Base-by-base conservation (phyloP, 1,140 invertebrate genomes). In the Ctenoplectra terminalis region DNA sequence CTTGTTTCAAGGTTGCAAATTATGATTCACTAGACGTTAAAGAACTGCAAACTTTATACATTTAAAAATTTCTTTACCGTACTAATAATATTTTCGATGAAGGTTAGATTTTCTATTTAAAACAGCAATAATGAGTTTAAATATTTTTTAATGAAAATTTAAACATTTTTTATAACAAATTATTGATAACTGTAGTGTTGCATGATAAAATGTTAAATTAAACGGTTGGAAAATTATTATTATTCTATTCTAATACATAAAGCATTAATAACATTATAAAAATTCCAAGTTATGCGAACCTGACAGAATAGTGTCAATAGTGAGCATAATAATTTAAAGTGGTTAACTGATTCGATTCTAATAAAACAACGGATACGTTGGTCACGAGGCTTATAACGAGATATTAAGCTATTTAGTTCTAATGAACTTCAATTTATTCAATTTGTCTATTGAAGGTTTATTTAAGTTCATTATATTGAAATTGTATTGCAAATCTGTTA, bases 351-450 rank as follows among this genome's bases (percentile, higher is more conserved):
- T 56, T 56, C 29, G 54, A 56, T 56, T 56, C 26, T 56, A 56
- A 29, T 56, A 26, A 56, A 29, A 56, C 54, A 29, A 11, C 20
- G 52, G 52, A 54, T 54, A 26, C 52, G n/a, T 29, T 56, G 26
- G 54, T 56, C 54, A 56, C 54, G 54, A 56, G 54, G 54, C 4
- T 26, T 56, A 5, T 26, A 56, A 56, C 26, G 54, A 29, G 54
- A 56, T 29, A 56, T 56, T 56, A 56, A 56, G 26, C 54, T 56
- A 26, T 56, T 56, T 56, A 56, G n/a, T 56, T 56, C 26, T 56
- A 56, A 56, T 26, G 54, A 56, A 56, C 26, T 26, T 56, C 54
- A 56, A 56, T 56, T 56, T 29, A 56, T 56, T 56, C 54, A 56
- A 56, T 56, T 56, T 15, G 9, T 29, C 11, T 48, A 48, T 48